Evolutionary conservation across 2,888 invertebrate genomes (phyloP), one percentile per base, ranked within the genome.

Genomic region (Ashinkailepas kermadecensis): DNA sequence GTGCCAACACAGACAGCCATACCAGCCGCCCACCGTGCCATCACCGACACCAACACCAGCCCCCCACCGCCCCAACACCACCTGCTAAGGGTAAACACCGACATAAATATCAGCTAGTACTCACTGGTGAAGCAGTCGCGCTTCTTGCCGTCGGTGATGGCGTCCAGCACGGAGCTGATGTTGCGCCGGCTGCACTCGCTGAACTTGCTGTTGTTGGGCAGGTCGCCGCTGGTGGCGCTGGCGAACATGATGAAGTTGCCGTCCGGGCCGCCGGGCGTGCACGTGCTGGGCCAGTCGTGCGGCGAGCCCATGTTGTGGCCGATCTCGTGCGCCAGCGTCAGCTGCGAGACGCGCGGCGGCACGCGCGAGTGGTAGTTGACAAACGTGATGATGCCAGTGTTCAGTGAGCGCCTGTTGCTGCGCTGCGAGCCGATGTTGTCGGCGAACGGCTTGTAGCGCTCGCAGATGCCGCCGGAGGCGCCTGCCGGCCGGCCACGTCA

Each of bases 221-320:
- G 92, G 89, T 99, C 98, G 81, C 99, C 99, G 84, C 96, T 96
- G 0, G 99, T 99, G 13, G 99, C 99, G 81, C 97, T 97, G 23
- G 98, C 97, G 88, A 98, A 99, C 99, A 99, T 99, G 86, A 99
- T 99, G 89, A 92, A 99, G 90, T 99, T 99, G 82, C 99, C 99
- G 84, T 92, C 97, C 96, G 0, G 97, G 95, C 84, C 84, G 13
- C 85, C 85, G 4, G 85, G 85, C 80, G 84, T 84, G 80, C 85
- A 85, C 3, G 80, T 81, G 80, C 82, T 82, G 2, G 85, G 85
- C 78, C 83, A 85, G 80, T 85, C 85, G 81, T 85, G 85, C 54
- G 97, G 97, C 83, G 97, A 97, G 82, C 99, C 99, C 88, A 99
- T 99, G 89, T 99, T 99, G 87, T 99, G 99, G 7, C 99, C 99